These are phyloP conservation scores for Lasius platythorax DNA, from an alignment of 2,888 invertebrate species.

Conservation along the genomic window DNA sequence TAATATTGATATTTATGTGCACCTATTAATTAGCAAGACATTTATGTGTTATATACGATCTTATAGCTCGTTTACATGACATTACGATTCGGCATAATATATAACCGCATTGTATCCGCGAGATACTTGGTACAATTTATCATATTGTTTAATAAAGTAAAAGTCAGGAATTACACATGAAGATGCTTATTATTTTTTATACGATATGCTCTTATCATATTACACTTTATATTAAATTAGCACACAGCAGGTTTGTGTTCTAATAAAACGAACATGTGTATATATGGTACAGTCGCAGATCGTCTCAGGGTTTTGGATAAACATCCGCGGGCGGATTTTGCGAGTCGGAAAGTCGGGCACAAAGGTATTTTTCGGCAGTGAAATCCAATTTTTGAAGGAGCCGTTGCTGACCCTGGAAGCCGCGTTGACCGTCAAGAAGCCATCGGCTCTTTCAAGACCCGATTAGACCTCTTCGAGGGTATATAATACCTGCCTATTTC, in stretches of 20 bases:
- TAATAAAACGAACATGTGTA: constrained; percentile 12
- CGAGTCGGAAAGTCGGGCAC: constrained; percentile 67
- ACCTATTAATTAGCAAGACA: not conserved
- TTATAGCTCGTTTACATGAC: not conserved
- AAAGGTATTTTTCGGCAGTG: constrained; percentile 59
- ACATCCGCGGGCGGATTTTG: constrained; percentile 14
- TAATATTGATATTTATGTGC: constrained; percentile 1
- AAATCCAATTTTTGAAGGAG: constrained; percentile 66
- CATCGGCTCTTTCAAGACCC: constrained; percentile 72
- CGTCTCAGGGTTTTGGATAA: not conserved
- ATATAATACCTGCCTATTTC: constrained; percentile 57
- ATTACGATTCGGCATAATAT: not conserved
- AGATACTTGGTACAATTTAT: too few relatives aligned
- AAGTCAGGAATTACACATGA: too few relatives aligned
- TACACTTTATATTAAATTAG: too few relatives aligned
- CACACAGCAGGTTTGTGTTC: not conserved
- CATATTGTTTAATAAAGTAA: too few relatives aligned
- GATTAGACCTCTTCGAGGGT: constrained; percentile 74
- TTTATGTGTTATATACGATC: not conserved
- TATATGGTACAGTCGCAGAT: not conserved
- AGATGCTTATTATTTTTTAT: too few relatives aligned
- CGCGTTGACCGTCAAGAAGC: constrained; percentile 76
- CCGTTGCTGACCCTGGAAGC: constrained; percentile 13
- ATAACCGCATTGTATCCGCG: too few relatives aligned
- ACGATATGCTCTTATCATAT: too few relatives aligned